These are phyloP conservation scores for Ormyrus labotus DNA, from an alignment of 2,888 invertebrate genomes.

Conservation along the genomic window DNA sequence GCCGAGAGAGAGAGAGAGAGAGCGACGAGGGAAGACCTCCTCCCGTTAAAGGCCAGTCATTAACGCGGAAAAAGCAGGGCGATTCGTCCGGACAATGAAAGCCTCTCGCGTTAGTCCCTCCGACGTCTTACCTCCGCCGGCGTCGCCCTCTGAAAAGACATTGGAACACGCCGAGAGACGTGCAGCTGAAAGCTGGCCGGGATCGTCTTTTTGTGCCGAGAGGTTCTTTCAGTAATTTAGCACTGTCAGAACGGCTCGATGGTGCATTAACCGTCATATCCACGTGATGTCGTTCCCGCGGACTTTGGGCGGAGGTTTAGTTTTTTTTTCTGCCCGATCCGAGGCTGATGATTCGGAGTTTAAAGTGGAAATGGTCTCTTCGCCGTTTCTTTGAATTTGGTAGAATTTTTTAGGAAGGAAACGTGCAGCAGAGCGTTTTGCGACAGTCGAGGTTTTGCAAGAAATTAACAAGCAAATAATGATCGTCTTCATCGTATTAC, in stretches of 20 bases:
- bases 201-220: constrained; percentile 56
- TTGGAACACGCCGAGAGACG: constrained; percentile 35
- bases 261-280: constrained; percentile 44
- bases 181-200: constrained; percentile 57
- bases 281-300: constrained; percentile 15
- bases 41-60: constrained; percentile 60
- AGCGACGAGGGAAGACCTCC: background rate
- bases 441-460: no score
- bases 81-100: constrained; percentile 65
- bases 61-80: constrained; percentile 65
- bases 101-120: constrained; percentile 52
- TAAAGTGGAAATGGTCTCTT: background rate
- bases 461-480: no score
- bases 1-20: constrained; percentile 23
- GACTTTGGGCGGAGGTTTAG: background rate
- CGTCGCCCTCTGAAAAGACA: constrained; percentile 47
- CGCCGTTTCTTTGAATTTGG: background rate
- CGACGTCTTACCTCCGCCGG: constrained; percentile 2
- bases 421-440: background rate
- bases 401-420: background rate
- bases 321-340: no score
- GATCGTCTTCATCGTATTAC: no score
- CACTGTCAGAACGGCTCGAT: constrained; percentile 38
- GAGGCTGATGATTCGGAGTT: background rate
- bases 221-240: constrained; percentile 51